Conservation (phyloP, 2,113 vertebrate species). For the Cynoglossus semilaevis region DNA sequence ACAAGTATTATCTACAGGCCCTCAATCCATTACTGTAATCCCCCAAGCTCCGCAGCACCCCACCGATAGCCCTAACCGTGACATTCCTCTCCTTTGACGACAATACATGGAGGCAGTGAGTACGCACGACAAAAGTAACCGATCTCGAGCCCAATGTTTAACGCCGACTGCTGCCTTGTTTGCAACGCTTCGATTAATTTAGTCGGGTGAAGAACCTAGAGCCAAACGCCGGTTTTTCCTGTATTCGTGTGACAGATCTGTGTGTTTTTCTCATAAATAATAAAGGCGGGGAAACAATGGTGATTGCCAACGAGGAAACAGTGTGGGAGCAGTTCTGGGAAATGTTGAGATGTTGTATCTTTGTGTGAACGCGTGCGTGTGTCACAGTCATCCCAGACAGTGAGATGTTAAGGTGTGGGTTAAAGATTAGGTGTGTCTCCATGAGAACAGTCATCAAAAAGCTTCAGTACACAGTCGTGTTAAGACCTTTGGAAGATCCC, state of each 20-base stretch:
- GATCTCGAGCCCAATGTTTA: slow-evolving; percentile 42
- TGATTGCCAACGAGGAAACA: slow-evolving; percentile 29
- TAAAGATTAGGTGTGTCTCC: slow-evolving; percentile 71
- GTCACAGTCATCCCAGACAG: slow-evolving; percentile 66
- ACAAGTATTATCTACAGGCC: slow-evolving; percentile 71
- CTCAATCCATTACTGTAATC: slow-evolving; percentile 79
- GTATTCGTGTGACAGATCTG: slow-evolving; percentile 17
- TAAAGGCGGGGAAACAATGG: slow-evolving; percentile 5
- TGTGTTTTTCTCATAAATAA: slow-evolving; percentile 13
- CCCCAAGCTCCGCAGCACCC: slow-evolving; percentile 49
- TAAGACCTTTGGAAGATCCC: slow-evolving; percentile 65
- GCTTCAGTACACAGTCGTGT: slow-evolving; percentile 61
- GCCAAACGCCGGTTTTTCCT: slow-evolving; percentile 14
- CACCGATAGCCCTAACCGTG: slow-evolving; percentile 53
- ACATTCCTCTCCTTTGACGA: slow-evolving; percentile 60
- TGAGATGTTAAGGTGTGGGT: slow-evolving; percentile 74
- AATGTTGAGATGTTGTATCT: slow-evolving; percentile 52
- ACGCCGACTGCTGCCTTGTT: slow-evolving; percentile 48
- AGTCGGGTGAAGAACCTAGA: slow-evolving; percentile 19
- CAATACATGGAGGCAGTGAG: slow-evolving; percentile 49
- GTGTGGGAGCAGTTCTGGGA: slow-evolving; percentile 59
- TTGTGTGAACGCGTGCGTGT: slow-evolving; percentile 47
- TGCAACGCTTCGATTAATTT: slow-evolving; percentile 51
- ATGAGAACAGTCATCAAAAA: slow-evolving; percentile 71
- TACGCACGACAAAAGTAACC: slow-evolving; percentile 63